Evolutionary conservation across 2,888 invertebrate genomes (phyloP).

Genomic region (Lasioglossum malachurum): DNA sequence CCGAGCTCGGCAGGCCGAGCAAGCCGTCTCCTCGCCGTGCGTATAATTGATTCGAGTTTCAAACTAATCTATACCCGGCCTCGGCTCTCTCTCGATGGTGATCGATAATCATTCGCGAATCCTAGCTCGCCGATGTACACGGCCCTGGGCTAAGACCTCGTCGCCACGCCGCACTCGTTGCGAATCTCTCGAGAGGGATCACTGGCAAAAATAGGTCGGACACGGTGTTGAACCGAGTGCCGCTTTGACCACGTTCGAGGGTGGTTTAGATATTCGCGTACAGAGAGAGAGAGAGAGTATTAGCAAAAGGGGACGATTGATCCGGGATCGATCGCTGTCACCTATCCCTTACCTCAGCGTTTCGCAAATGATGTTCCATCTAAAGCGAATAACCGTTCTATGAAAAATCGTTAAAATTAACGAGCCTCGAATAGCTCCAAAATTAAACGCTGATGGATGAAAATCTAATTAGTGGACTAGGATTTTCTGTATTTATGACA

Average conservation of each 20-base stretch:
- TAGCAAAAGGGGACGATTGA: not conserved
- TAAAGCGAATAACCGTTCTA: not conserved
- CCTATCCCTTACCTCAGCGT: not conserved
- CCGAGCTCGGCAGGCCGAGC: slow-evolving; percentile 67
- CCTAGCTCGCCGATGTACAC: slow-evolving; percentile 10
- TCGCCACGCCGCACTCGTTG: slow-evolving; percentile 11
- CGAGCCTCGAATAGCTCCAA: not conserved
- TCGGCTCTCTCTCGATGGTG: slow-evolving; percentile 60
- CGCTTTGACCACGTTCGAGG: not conserved
- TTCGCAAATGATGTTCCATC: not conserved
- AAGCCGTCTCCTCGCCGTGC: slow-evolving; percentile 66
- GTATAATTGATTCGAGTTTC: slow-evolving; percentile 82
- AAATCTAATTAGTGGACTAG: not conserved
- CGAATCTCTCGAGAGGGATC: slow-evolving; percentile 35
- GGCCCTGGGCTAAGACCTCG: slow-evolving; percentile 30
- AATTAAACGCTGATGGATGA: not conserved
- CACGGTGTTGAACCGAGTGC: not conserved
- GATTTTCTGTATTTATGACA: no score
- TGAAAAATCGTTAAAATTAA: not conserved
- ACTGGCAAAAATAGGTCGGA: slow-evolving; percentile 24
- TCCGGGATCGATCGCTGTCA: not conserved
- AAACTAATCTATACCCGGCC: slow-evolving; percentile 76
- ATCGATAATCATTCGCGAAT: slow-evolving; percentile 70
- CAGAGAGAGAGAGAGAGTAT: not conserved
- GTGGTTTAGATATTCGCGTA: not conserved